These are phyloP conservation scores for Thunnus maccoyii DNA, from an alignment of 2,113 vertebrate genomes.

Conservation along the genomic window DNA sequence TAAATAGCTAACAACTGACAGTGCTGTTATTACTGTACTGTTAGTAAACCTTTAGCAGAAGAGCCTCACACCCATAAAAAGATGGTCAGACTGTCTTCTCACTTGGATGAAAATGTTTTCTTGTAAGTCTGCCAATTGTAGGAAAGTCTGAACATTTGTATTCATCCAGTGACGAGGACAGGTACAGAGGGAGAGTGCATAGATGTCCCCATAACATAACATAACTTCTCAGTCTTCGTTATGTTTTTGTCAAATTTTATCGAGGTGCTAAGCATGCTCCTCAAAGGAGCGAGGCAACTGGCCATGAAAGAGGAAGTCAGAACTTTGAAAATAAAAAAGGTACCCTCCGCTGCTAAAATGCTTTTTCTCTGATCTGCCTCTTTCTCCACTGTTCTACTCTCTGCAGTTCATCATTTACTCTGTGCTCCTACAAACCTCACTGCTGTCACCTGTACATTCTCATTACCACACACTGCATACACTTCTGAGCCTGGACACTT, in stretches of 20 bases:
- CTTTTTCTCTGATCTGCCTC: conserved; percentile 27
- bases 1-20: conserved; percentile 38
- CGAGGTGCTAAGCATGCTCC: background rate
- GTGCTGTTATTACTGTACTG: conserved; percentile 21
- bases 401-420: conserved; percentile 44
- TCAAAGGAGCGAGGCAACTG: background rate
- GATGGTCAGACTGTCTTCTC: conserved; percentile 7
- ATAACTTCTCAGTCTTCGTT: conserved; percentile 1
- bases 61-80: conserved; percentile 25
- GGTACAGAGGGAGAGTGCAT: background rate
- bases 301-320: conserved; percentile 27
- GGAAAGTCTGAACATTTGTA: conserved; percentile 1
- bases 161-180: background rate
- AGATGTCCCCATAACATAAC: background rate
- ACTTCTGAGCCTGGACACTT: conserved; percentile 22
- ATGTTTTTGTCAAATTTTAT: conserved; percentile 16
- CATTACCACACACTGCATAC: conserved; percentile 8
- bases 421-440: conserved; percentile 8
- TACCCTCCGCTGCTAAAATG: conserved; percentile 5
- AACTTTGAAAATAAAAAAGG: conserved; percentile 27
- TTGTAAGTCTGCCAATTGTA: background rate
- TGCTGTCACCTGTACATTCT: conserved; percentile 11
- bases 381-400: conserved; percentile 2
- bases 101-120: background rate
- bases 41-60: conserved; percentile 30